A percentile compares a stretch with the other conserved stretches of the same genome.
phyloP scores from a whole-genome alignment of 2,113 vertebrate species.

The Phyllopteryx taeniolatus region DNA sequence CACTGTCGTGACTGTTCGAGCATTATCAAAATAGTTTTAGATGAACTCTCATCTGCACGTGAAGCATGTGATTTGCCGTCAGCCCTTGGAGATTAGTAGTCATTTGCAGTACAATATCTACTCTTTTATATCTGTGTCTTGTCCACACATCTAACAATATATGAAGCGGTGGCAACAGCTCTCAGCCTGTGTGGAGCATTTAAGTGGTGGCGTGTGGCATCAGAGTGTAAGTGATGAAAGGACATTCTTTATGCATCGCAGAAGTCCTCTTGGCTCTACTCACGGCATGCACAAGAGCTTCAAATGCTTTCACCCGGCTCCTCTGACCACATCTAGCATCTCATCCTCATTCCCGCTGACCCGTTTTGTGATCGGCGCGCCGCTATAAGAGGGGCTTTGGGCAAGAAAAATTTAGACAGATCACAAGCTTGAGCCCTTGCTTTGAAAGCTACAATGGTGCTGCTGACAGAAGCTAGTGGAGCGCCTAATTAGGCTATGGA shows the following conservation, averaged over 20 bases:
- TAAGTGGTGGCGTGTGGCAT: slow-evolving; percentile 17
- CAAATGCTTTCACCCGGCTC: slow-evolving; percentile 35
- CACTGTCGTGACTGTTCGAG: too few species aligned
- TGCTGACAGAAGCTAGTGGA: slow-evolving; percentile 46
- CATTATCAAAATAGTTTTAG: too few species aligned
- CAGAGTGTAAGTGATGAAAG: slow-evolving; percentile 39
- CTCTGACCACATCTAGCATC: slow-evolving; percentile 7
- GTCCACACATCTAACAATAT: background rate
- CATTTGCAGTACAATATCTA: too few species aligned
- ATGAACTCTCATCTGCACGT: too few species aligned
- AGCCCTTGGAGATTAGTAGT: too few species aligned
- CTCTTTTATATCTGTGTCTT: background rate
- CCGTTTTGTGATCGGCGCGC: slow-evolving; percentile 32
- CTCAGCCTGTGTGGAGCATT: background rate
- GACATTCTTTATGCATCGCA: slow-evolving; percentile 38
- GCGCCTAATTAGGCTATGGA: slow-evolving; percentile 53
- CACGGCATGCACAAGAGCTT: slow-evolving; percentile 29
- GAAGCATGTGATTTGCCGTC: too few species aligned
- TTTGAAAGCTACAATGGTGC: slow-evolving; percentile 54
- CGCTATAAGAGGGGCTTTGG: slow-evolving; percentile 39
- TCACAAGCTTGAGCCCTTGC: slow-evolving; percentile 49
- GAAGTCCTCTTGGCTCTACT: slow-evolving; percentile 31
- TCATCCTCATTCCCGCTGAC: slow-evolving; percentile 20
- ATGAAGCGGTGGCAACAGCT: slow-evolving; percentile 1
- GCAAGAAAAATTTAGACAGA: slow-evolving; percentile 57